Conservation (phyloP, 2,113 vertebrate species). For the Azemiops feae region DNA sequence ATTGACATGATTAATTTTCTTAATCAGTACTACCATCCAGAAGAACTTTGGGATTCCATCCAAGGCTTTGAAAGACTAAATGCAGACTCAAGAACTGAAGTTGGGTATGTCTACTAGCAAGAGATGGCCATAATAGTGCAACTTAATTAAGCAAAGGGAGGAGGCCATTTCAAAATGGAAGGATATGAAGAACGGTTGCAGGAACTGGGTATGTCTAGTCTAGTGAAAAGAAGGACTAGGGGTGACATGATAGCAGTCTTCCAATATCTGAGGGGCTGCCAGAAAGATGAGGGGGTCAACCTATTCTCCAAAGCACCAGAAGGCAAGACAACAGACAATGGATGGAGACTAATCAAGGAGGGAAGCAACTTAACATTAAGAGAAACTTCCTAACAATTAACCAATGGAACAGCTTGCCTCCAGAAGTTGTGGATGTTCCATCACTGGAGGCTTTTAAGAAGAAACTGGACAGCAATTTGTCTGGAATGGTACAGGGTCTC, state of each 20-base stretch:
- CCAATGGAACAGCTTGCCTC: not conserved
- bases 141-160: not conserved
- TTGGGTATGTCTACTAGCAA: not conserved
- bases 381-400: not conserved
- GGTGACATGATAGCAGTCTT: not conserved
- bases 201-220: not conserved
- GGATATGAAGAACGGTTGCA: not conserved
- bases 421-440: not conserved
- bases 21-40: not conserved
- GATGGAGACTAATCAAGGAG: not conserved
- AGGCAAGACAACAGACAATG: not conserved
- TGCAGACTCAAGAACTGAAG: not conserved
- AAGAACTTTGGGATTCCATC: not conserved
- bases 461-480: not conserved
- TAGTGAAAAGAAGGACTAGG: not conserved
- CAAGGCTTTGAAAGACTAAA: not conserved
- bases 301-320: not conserved
- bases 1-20: not conserved
- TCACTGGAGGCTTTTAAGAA: not conserved
- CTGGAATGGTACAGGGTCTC: not conserved
- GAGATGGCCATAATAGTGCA: not conserved
- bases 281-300: not conserved
- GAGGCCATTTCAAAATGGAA: not conserved
- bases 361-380: not conserved
- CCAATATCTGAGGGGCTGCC: not conserved